Evolutionary conservation across 2,888 invertebrate species (phyloP).

Genomic region (Tetramorium bicarinatum): DNA sequence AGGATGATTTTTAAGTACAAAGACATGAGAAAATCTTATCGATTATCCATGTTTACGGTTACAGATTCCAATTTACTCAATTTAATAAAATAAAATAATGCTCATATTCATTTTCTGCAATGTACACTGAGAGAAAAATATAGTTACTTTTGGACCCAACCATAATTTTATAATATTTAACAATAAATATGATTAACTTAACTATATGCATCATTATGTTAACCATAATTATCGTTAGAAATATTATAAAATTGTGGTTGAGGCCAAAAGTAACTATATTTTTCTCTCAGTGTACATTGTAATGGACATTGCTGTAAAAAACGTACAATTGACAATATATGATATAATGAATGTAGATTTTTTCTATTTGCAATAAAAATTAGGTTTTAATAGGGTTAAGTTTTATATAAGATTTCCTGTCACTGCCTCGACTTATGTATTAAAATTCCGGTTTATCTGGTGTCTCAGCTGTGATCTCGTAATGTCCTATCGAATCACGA

Average conservation of each 20-base stretch:
- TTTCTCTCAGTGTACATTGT: neutral
- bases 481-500: slow-evolving; percentile 14
- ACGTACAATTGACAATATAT: neutral
- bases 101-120: neutral
- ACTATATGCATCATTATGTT: no score
- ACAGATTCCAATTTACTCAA: neutral
- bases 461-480: neutral
- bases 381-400: neutral
- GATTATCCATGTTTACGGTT: neutral
- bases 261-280: no score
- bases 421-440: neutral
- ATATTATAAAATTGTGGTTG: no score
- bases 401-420: neutral
- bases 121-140: no score
- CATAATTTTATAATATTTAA: no score
- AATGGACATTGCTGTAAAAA: neutral
- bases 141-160: no score
- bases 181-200: no score
- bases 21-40: neutral
- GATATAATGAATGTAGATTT: neutral
- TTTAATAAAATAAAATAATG: slow-evolving; percentile 2
- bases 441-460: neutral
- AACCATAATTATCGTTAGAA: no score
- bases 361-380: neutral
- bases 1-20: neutral